A percentile compares a stretch with the other conserved stretches of the same genome.
Evolutionary conservation across 2,888 invertebrate species (phyloP).

Genomic region (Netelia virgata): DNA sequence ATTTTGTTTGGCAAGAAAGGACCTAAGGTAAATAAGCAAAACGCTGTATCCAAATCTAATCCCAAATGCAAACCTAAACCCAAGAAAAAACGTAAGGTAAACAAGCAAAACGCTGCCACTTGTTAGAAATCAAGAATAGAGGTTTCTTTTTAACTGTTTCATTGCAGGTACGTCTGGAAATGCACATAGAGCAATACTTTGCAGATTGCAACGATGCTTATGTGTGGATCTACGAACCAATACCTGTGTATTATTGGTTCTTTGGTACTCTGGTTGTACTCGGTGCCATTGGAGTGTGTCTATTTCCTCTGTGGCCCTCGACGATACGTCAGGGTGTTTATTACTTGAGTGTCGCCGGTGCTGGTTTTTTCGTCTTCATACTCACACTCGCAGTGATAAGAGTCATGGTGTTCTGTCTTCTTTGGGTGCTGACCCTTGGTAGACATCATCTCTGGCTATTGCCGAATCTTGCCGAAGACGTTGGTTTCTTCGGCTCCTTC

Average conservation of each 20-base stretch:
- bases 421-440: slow-evolving; percentile 95
- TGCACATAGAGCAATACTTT: slow-evolving; percentile 98
- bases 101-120: slow-evolving; percentile 71
- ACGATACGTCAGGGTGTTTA: slow-evolving; percentile 97
- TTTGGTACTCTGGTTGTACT: slow-evolving; percentile 95
- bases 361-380: slow-evolving; percentile 97
- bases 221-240: slow-evolving; percentile 99
- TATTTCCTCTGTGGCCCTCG: slow-evolving; percentile 99
- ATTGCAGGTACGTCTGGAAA: slow-evolving; percentile 92
- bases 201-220: slow-evolving; percentile 97
- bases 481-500: slow-evolving; percentile 99
- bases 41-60: too few species aligned
- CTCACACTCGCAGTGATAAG: slow-evolving; percentile 95
- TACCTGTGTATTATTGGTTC: slow-evolving; percentile 97
- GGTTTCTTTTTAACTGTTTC: slow-evolving; percentile 10
- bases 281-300: slow-evolving; percentile 97
- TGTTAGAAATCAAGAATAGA: background rate
- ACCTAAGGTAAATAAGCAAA: too few species aligned
- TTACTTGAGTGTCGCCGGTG: slow-evolving; percentile 97
- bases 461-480: slow-evolving; percentile 99
- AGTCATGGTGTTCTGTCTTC: slow-evolving; percentile 94
- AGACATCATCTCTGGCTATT: slow-evolving; percentile 98
- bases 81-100: slow-evolving; percentile 75
- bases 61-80: background rate
- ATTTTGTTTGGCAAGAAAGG: too few species aligned